Base-by-base conservation (phyloP, 2,888 invertebrate genomes). In the Rhyacophila evoluta region DNA sequence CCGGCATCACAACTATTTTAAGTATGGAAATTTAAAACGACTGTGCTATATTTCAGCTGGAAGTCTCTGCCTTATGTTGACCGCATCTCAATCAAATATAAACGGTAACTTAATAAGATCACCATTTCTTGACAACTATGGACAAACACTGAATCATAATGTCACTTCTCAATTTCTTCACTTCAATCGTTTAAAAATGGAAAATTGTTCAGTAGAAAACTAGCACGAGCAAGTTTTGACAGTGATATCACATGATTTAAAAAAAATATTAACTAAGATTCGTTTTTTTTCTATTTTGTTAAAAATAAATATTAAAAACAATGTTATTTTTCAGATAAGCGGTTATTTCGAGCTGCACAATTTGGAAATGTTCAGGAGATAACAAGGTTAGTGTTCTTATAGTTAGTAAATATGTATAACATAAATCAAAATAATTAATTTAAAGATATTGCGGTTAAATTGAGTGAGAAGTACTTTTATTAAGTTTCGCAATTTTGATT, bases 311-410 rank as follows among this genome's bases (percentile, higher is more conserved):
- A n/a, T n/a, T n/a, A n/a, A n/a, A n/a, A n/a, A n/a, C n/a, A n/a
- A n/a, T n/a, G n/a, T n/a, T n/a, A n/a, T n/a, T n/a, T 83, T 83
- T 6, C 80, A 87, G 90, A 90, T 55, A 89, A 88, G 82, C 85
- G 86, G 70, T 88, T 91, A 80, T 89, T 91, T 82, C 85, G 87
- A 82, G 88, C 91, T 73, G 89, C 89, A 15, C 89, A 89, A 38
- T 75, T 37, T 85, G 91, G 91, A 25, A 85, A 89, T 82, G 85
- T 88, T 36, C 84, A 85, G 38, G 90, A 91, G 84, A 84, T 91
- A 29, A 86, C 84, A 85, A 87, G 85, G 91, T 91, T 86, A 83
- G 83, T 80, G 2, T 33, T 2, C 4, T 6, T 33, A 33, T 33
- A n/a, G n/a, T n/a, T n/a, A n/a, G n/a, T n/a, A n/a, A n/a, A n/a